Conservation (phyloP, 2,797 vertebrate species). For the Rhincodon typus region DNA sequence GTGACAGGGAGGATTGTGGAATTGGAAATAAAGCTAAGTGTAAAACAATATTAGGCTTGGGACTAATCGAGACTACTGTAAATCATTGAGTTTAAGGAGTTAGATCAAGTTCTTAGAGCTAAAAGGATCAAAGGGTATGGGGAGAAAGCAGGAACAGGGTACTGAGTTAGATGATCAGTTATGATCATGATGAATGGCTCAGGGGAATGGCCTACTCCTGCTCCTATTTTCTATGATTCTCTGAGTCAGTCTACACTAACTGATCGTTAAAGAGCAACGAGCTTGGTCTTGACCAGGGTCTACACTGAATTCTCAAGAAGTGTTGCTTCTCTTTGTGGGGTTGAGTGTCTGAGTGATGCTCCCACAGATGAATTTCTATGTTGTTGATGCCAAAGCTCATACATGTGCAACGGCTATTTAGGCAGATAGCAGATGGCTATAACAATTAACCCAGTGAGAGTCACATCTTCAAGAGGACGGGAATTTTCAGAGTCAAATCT, state of each 20-base stretch:
- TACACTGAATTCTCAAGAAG: background rate
- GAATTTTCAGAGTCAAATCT: background rate
- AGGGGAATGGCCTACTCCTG: no score
- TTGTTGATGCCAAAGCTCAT: background rate
- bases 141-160: no score
- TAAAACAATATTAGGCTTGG: background rate
- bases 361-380: background rate
- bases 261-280: background rate
- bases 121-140: no score
- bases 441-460: background rate
- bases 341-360: background rate
- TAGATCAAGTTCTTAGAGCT: no score
- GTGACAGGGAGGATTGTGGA: background rate
- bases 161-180: no score
- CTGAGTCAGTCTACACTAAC: background rate
- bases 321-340: background rate
- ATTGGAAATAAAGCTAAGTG: background rate
- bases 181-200: no score
- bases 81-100: no score
- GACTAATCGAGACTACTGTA: background rate
- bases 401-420: background rate
- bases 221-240: no score
- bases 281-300: background rate
- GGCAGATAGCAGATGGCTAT: background rate
- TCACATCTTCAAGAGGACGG: background rate